Conservation (phyloP, 2,888 invertebrate genomes). For the Macrosoma leucophasiata region DNA sequence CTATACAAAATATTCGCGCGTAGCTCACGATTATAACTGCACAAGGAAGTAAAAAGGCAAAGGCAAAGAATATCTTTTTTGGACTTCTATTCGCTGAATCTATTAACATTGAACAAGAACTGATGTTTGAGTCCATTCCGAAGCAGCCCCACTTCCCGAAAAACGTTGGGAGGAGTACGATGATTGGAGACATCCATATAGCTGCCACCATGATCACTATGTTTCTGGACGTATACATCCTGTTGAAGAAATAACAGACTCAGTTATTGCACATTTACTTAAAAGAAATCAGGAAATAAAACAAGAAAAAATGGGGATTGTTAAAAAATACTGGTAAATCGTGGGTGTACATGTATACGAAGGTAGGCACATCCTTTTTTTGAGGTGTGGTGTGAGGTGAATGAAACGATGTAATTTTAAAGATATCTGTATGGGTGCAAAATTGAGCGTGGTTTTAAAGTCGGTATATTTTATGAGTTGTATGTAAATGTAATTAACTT, state of each 20-base stretch:
- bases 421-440: too few relatives aligned
- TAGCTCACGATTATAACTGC: slow-evolving; percentile 88
- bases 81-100: slow-evolving; percentile 80
- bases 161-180: slow-evolving; percentile 82
- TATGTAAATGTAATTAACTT: too few relatives aligned
- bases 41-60: slow-evolving; percentile 90
- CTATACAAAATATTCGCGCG: slow-evolving; percentile 87
- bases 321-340: too few relatives aligned
- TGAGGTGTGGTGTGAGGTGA: too few relatives aligned
- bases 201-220: slow-evolving; percentile 81
- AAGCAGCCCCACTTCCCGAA: slow-evolving; percentile 86
- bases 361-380: too few relatives aligned
- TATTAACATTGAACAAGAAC: slow-evolving; percentile 86
- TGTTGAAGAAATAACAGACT: slow-evolving; percentile 50
- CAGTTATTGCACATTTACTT: too few relatives aligned
- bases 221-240: slow-evolving; percentile 81
- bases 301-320: too few relatives aligned
- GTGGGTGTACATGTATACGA: too few relatives aligned
- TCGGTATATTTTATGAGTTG: too few relatives aligned
- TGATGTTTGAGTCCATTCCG: slow-evolving; percentile 82
- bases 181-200: slow-evolving; percentile 83
- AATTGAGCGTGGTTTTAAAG: too few relatives aligned
- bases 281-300: too few relatives aligned
- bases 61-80: slow-evolving; percentile 86
- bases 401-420: too few relatives aligned